A percentile compares a stretch with the other conserved stretches of the same genome.
phyloP scores from a whole-genome alignment of 2,797 vertebrate species.

The Gallinago nigripennis region DNA sequence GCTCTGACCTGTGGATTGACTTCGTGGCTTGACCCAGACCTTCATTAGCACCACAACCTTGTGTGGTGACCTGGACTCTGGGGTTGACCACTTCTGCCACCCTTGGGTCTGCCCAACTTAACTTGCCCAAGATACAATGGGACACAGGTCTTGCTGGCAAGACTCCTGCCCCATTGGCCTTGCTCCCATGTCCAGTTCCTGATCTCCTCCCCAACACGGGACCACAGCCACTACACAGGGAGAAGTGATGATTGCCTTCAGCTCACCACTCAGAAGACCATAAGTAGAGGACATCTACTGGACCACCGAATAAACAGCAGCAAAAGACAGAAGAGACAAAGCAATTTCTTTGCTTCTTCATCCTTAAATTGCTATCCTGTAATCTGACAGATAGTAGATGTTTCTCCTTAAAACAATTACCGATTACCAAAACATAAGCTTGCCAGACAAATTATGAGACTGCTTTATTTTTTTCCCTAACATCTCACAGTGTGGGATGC shows the following conservation, averaged over 20 bases:
- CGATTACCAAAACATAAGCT: not conserved
- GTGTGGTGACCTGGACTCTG: not conserved
- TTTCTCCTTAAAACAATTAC: not conserved
- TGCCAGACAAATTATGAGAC: not conserved
- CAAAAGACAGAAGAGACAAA: not conserved
- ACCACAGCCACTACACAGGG: not conserved
- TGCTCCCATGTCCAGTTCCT: not conserved
- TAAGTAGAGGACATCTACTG: not conserved
- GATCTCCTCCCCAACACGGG: rapidly evolving
- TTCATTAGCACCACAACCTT: not conserved
- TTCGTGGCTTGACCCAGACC: not conserved
- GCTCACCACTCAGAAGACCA: not conserved
- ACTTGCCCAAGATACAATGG: not conserved
- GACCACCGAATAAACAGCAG: not conserved
- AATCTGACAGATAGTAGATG: not conserved
- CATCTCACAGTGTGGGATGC: not conserved
- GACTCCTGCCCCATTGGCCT: not conserved
- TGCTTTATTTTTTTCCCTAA: not conserved
- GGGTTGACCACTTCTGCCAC: too few species aligned
- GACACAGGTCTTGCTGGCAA: not conserved
- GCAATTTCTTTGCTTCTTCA: not conserved
- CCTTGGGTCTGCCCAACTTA: not conserved
- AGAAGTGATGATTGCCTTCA: not conserved
- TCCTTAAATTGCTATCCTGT: not conserved
- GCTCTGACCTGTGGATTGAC: not conserved